phyloP scores from a whole-genome alignment of 1,140 invertebrate species.

The Lineus longissimus region DNA sequence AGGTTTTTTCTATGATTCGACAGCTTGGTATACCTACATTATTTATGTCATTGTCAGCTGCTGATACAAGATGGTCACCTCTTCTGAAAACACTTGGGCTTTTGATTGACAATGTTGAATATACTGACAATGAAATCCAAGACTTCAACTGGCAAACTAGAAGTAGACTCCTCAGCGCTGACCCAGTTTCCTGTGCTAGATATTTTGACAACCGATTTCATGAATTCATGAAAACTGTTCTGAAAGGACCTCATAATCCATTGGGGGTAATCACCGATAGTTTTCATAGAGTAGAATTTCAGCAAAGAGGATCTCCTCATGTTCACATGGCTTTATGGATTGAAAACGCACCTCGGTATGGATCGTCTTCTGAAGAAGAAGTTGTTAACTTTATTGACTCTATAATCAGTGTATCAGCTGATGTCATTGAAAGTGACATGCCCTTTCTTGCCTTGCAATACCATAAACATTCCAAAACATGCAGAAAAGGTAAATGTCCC shows the following conservation, averaged over 20 bases:
- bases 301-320: no score
- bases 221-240: neutral
- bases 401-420: no score
- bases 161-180: neutral
- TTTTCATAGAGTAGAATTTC: neutral
- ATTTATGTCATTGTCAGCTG: no score
- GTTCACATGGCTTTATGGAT: neutral
- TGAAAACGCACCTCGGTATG: no score
- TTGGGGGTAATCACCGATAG: neutral
- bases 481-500: no score
- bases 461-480: no score
- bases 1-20: conserved; percentile 27
- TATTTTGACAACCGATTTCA: neutral
- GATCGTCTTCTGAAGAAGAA: no score
- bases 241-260: neutral
- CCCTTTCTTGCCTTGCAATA: no score
- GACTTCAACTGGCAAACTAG: neutral
- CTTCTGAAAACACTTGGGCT: neutral
- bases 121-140: neutral
- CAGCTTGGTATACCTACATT: conserved; percentile 16
- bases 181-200: neutral
- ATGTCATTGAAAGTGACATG: no score
- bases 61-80: no score
- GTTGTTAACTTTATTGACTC: no score
- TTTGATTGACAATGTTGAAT: neutral